Conservation (phyloP, 2,888 invertebrate genomes). For the Callyntrura sp. region DNA sequence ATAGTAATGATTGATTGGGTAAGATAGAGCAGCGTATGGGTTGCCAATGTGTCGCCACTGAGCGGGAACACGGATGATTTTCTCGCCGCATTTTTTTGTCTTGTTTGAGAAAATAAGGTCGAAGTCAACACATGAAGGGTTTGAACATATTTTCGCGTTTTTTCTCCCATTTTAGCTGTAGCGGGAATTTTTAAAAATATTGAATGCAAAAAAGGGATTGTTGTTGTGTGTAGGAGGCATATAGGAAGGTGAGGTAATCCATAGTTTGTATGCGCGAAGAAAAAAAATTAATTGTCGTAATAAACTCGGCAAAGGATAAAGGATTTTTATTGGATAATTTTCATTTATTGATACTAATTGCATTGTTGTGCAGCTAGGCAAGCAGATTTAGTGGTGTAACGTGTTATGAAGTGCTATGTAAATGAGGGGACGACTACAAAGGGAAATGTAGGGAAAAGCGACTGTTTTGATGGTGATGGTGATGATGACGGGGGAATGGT, state of each 20-base stretch:
- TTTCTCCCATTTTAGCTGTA: not conserved
- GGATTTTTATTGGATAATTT: conserved; percentile 49
- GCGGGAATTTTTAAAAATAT: not conserved
- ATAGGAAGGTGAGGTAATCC: not conserved
- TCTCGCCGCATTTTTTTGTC: not conserved
- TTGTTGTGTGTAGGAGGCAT: not conserved
- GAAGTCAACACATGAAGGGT: not conserved
- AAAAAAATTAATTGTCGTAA: conserved; percentile 45
- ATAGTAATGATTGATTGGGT: conserved; percentile 46
- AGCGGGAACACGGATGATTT: not conserved
- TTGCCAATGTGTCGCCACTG: not conserved
- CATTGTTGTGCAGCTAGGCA: conserved; percentile 22
- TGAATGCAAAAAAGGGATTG: too few species aligned
- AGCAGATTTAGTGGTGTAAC: conserved; percentile 6
- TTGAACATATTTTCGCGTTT: not conserved
- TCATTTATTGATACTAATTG: conserved; percentile 68
- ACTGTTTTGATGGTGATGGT: conserved; percentile 8
- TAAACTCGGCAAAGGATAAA: conserved; percentile 30
- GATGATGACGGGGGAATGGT: too few species aligned
- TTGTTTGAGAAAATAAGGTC: not conserved
- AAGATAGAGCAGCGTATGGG: conserved; percentile 8
- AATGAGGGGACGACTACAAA: not conserved
- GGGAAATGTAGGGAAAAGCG: conserved; percentile 1
- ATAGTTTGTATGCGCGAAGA: not conserved
- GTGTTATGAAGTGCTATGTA: not conserved